These are phyloP conservation scores for Acanthornis magna DNA, from an alignment of 2,797 vertebrate genomes.

Conservation along the genomic window DNA sequence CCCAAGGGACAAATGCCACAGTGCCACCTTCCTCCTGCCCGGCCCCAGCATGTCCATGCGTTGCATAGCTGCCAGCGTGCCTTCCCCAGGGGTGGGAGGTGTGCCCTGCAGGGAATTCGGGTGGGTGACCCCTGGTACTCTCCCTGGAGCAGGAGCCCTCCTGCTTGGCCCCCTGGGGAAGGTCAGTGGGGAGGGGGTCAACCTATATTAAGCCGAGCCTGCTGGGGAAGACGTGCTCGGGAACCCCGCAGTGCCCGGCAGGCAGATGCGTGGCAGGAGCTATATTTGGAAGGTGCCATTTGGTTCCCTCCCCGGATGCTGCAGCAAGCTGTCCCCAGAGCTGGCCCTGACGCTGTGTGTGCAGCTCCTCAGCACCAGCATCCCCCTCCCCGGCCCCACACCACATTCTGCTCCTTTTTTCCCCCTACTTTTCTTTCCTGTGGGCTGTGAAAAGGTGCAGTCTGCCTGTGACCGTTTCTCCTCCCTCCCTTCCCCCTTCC, in stretches of 20 bases:
- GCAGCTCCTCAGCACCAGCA: background rate
- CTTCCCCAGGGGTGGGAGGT: background rate
- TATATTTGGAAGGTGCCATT: constrained; percentile 15
- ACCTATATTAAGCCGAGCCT: background rate
- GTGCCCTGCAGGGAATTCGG: background rate
- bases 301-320: background rate
- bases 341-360: background rate
- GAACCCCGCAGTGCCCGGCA: background rate
- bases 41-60: rapidly evolving
- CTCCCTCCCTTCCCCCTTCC: constrained; percentile 64
- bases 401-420: background rate
- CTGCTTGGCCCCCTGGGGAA: rapidly evolving
- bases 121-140: rapidly evolving
- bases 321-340: background rate
- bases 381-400: background rate
- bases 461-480: constrained; percentile 40
- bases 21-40: background rate
- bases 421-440: constrained; percentile 10
- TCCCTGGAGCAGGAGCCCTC: background rate
- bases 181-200: background rate
- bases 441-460: constrained; percentile 59
- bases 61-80: rapidly evolving
- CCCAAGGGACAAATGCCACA: background rate
- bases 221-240: background rate
- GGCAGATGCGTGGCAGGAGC: background rate